Conservation (phyloP, 2,888 invertebrate genomes). For the Asteroscopus sphinx region DNA sequence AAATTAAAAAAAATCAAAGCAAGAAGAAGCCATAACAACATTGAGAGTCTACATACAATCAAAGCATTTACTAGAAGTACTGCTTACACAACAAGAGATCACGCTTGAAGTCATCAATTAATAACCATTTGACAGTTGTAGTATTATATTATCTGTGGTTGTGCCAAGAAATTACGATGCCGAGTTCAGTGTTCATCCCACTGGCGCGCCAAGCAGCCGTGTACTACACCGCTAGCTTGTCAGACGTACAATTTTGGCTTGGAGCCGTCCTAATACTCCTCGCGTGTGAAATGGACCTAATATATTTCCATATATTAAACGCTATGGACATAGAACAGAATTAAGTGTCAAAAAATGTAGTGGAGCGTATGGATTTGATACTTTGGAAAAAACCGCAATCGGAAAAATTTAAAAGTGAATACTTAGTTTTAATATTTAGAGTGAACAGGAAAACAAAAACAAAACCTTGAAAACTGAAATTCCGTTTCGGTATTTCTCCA, state of each 20-base stretch:
- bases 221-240: conserved; percentile 70
- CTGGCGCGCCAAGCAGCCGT: conserved; percentile 74
- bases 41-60: background rate
- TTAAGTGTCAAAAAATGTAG: conserved; percentile 14
- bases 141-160: too few species aligned
- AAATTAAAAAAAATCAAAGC: background rate
- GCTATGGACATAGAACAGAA: conserved; percentile 38
- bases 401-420: background rate
- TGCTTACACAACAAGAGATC: conserved; percentile 5
- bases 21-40: background rate
- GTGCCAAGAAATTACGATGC: conserved; percentile 61
- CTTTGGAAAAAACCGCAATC: background rate
- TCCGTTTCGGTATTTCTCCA: conserved; percentile 45
- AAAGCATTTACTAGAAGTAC: conserved; percentile 15
- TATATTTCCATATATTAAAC: conserved; percentile 77
- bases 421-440: conserved; percentile 1
- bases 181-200: conserved; percentile 79
- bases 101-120: conserved; percentile 32
- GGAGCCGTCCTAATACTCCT: conserved; percentile 79
- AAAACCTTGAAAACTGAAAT: conserved; percentile 57
- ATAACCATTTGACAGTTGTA: conserved; percentile 58
- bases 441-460: conserved; percentile 28
- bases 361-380: background rate
- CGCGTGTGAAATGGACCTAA: conserved; percentile 86
- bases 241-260: conserved; percentile 85